phyloP scores from a whole-genome alignment of 2,797 vertebrate genomes.

The Tapirus indicus region DNA sequence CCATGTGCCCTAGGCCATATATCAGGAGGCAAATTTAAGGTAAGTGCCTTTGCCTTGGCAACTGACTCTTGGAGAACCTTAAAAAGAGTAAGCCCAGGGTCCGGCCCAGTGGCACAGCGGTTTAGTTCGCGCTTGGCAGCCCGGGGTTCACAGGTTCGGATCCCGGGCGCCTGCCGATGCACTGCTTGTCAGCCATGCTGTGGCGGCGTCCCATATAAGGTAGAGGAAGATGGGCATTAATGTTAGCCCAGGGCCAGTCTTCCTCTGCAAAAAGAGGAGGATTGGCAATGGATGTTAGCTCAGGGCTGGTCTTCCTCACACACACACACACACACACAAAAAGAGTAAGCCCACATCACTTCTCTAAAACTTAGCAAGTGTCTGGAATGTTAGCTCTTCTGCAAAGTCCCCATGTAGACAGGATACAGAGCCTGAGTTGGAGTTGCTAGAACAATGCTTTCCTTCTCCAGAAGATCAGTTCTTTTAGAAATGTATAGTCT shows the following conservation, averaged over 20 bases:
- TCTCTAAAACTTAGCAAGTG: constrained; percentile 43
- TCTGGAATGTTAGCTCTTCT: constrained; percentile 11
- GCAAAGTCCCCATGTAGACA: not conserved
- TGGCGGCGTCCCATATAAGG: too few relatives aligned
- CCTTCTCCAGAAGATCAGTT: constrained; percentile 13
- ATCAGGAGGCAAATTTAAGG: not conserved
- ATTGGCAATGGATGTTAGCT: too few relatives aligned
- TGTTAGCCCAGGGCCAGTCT: too few relatives aligned
- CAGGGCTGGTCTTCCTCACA: too few relatives aligned
- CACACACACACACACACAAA: not conserved
- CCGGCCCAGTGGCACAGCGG: too few relatives aligned
- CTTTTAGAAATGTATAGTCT: constrained; percentile 7
- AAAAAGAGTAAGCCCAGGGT: not conserved
- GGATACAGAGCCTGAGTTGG: not conserved
- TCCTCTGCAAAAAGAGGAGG: too few relatives aligned
- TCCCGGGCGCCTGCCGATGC: too few relatives aligned
- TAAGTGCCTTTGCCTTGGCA: not conserved
- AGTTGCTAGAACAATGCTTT: not conserved
- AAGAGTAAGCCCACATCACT: not conserved
- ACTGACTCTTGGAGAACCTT: not conserved
- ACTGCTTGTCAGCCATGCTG: too few relatives aligned
- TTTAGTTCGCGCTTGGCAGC: too few relatives aligned
- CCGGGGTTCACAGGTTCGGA: too few relatives aligned
- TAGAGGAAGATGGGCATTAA: too few relatives aligned
- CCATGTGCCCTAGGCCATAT: not conserved